Evolutionary conservation across 2,888 invertebrate species (phyloP).

Genomic region (Neoascia interrupta): DNA sequence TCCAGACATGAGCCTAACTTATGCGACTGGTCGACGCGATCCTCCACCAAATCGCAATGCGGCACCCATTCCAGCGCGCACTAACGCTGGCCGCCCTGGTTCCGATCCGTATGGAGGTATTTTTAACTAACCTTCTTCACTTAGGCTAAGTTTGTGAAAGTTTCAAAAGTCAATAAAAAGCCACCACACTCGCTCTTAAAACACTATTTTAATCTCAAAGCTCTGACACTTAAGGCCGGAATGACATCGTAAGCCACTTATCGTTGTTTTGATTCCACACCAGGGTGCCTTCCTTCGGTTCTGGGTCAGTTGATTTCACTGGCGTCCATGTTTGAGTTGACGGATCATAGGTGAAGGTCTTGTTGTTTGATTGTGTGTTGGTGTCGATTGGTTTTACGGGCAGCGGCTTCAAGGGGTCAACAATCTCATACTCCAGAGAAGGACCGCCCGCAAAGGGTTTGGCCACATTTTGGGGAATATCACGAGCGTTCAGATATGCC

Average conservation of each 20-base stretch:
- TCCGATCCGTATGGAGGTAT: conserved; percentile 33
- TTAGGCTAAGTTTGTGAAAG: conserved; percentile 9
- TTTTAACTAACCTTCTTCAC: neutral
- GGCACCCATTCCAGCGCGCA: neutral
- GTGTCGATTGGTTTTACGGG: conserved; percentile 64
- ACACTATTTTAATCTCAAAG: conserved; percentile 14
- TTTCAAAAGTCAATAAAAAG: conserved; percentile 22
- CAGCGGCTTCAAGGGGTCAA: conserved; percentile 58
- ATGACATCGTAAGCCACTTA: conserved; percentile 75
- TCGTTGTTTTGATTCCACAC: conserved; percentile 78
- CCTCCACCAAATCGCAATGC: neutral
- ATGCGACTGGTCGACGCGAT: conserved; percentile 1
- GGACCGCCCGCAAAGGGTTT: conserved; percentile 10
- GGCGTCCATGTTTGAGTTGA: conserved; percentile 73
- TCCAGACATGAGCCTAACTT: conserved; percentile 55
- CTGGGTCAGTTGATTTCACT: conserved; percentile 72
- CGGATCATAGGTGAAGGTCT: conserved; percentile 75
- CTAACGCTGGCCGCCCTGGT: conserved; percentile 8
- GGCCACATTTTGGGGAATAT: conserved; percentile 24
- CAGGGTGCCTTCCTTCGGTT: conserved; percentile 73
- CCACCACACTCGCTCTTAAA: neutral
- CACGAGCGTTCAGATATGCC: conserved; percentile 38
- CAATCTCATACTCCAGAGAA: conserved; percentile 77
- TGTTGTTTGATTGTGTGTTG: conserved; percentile 73
- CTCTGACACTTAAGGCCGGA: conserved; percentile 15